Base-by-base conservation (phyloP, 2,113 vertebrate species). In the Camelus dromedarius region DNA sequence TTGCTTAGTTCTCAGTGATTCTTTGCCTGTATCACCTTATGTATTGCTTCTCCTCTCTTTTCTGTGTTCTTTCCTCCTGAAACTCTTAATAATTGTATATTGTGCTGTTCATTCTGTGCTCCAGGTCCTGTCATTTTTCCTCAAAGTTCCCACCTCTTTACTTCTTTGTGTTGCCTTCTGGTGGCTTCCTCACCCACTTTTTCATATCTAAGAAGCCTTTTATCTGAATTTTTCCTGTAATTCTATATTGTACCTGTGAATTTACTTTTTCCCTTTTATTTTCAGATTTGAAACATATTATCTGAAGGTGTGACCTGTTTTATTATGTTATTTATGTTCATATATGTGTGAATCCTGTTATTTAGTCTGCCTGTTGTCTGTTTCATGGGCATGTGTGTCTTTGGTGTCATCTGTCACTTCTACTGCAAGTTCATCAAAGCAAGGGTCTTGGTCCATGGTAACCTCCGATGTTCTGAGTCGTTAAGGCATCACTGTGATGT, bases 1-100 rank as follows among this genome's bases (percentile, higher is more conserved):
- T 12, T 26, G 11, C 14, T 58, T 4, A 19, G 24, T 28, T 92
- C 28, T 38, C 10, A 13, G 75, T 19, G 22, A 2, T 30, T 16
- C 2, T 81, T 26, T 9, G 15, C 2, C 52, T 50, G 72, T 9
- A 0, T 28, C 2, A 9, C 35, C 20, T 32, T 15, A 22, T 1
- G 0, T 35, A 0, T 14, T 26, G 28, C 32, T 50, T 70, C 26
- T 6, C 18, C 28, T 32, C 9, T 12, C 3, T 48, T 79, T 42
- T 5, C 0, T 38, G 14, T 38, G 4, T 13, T 66, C 16, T 50
- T 54, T 88, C 38, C 22, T 82, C n/a, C 77, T 32, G 11, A 24
- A 26, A 70, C 28, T 86, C 50, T 42, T 66, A 30, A 3, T 56
- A 46, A 1, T 12, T 32, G 3, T 20, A 2, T 4, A 0, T 8